Percentiles rank a stretch among this genome's conserved stretches.
Conservation (phyloP, 2,888 invertebrate genomes). For the Torymus tubicola region DNA sequence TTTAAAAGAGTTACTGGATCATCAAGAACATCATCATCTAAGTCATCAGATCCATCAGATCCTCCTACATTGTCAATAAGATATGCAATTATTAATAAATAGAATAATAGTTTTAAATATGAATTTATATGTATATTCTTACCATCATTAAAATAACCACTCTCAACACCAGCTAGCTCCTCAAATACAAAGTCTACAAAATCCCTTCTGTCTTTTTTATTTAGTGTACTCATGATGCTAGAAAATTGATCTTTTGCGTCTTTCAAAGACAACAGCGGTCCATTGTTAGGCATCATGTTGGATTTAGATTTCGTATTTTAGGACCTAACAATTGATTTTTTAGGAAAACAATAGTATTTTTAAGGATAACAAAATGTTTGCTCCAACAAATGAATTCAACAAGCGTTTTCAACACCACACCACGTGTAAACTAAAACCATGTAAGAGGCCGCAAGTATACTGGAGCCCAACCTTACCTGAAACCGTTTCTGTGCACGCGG, state of each 20-base stretch:
- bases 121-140: not conserved
- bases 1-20: slow-evolving; percentile 63
- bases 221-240: slow-evolving; percentile 1
- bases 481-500: too few relatives aligned
- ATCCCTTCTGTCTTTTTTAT: not conserved
- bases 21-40: slow-evolving; percentile 59
- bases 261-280: not conserved
- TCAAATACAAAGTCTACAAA: slow-evolving; percentile 29
- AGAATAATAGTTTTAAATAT: not conserved
- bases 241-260: slow-evolving; percentile 39
- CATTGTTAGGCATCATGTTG: slow-evolving; percentile 11
- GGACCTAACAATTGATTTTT: too few relatives aligned
- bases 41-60: not conserved
- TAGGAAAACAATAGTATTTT: too few relatives aligned
- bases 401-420: too few relatives aligned
- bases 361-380: too few relatives aligned
- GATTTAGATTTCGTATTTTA: not conserved
- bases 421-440: too few relatives aligned
- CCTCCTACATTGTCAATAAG: slow-evolving; percentile 7
- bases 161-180: not conserved
- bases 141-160: not conserved
- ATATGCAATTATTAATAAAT: not conserved
- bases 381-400: too few relatives aligned
- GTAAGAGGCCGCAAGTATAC: too few relatives aligned
- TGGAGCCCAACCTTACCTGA: too few relatives aligned